Evolutionary conservation across 2,113 vertebrate genomes (phyloP).

Genomic region (Bubo blakistoni): DNA sequence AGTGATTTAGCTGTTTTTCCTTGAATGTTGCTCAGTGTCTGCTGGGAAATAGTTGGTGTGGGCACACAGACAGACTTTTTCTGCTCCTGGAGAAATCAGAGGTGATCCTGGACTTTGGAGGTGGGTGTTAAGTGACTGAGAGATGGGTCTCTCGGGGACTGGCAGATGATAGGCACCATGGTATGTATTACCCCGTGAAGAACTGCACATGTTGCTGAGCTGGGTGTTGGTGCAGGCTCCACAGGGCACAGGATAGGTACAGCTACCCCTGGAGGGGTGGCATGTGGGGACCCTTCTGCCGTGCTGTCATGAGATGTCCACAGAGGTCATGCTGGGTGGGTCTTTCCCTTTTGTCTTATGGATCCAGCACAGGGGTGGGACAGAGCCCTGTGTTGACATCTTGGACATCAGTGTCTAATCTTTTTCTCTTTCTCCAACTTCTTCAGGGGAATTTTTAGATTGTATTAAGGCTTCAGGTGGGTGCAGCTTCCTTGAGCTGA

Average conservation of each 20-base stretch:
- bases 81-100: background rate
- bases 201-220: rapidly evolving
- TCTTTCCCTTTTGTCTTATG: background rate
- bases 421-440: background rate
- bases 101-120: background rate
- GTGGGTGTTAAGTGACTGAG: background rate
- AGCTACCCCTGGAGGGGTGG: background rate
- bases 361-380: background rate
- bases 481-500: background rate
- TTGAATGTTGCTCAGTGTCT: background rate
- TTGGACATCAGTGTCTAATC: background rate
- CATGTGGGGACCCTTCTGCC: background rate
- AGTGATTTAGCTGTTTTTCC: background rate
- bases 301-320: background rate
- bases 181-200: background rate
- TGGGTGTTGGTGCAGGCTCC: background rate
- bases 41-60: background rate
- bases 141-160: background rate
- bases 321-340: background rate
- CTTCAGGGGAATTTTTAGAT: background rate
- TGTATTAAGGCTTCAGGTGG: background rate
- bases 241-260: background rate
- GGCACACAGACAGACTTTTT: background rate
- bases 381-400: background rate
- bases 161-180: background rate